phyloP scores from a whole-genome alignment of 1,140 invertebrate species.

The Listronotus bonariensis region DNA sequence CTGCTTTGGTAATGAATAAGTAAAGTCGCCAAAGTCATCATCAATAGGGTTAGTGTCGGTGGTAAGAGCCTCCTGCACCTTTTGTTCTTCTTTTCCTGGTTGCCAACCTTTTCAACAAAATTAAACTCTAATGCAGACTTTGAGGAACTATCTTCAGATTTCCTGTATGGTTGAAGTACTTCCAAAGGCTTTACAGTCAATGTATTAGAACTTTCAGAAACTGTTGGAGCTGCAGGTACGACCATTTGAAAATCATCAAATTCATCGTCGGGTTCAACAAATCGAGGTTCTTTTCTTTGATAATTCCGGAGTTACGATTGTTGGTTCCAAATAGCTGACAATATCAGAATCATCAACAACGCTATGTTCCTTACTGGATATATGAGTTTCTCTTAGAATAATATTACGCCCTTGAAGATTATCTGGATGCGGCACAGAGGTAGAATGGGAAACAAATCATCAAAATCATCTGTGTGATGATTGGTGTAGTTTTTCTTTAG shows the following conservation, averaged over 20 bases:
- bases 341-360: slow-evolving; percentile 22
- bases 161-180: neutral
- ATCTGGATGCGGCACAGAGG: neutral
- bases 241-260: slow-evolving; percentile 51
- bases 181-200: slow-evolving; percentile 23
- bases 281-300: slow-evolving; percentile 35
- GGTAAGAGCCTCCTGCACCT: neutral
- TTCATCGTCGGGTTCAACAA: slow-evolving; percentile 39
- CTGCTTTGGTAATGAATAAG: slow-evolving; percentile 36
- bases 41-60: slow-evolving; percentile 27
- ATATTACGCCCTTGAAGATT: slow-evolving; percentile 29
- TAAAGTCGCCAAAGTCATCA: slow-evolving; percentile 51
- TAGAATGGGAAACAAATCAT: slow-evolving; percentile 38
- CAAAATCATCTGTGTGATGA: slow-evolving; percentile 37
- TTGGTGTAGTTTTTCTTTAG: neutral
- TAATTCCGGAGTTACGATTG: slow-evolving; percentile 48
- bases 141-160: no score
- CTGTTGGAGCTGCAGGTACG: slow-evolving; percentile 27
- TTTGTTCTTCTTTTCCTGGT: neutral
- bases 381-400: slow-evolving; percentile 51
- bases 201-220: slow-evolving; percentile 5
- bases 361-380: slow-evolving; percentile 40
- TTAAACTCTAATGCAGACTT: neutral
- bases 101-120: neutral
- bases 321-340: slow-evolving; percentile 44